These are phyloP conservation scores for Eupithecia tripunctaria DNA, from an alignment of 2,888 invertebrate genomes.

Conservation along the genomic window DNA sequence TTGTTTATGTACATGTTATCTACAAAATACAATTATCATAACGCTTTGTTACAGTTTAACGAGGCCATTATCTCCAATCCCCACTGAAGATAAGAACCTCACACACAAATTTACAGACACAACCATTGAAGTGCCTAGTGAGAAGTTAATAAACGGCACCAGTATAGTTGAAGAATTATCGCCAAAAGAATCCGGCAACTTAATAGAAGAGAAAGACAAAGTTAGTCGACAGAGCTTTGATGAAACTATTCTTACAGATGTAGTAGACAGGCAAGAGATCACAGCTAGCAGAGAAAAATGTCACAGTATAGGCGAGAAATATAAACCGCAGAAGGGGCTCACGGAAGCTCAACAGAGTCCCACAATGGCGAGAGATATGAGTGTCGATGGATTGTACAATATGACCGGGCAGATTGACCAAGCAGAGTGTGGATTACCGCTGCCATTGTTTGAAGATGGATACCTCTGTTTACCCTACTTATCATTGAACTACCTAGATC, in stretches of 20 bases:
- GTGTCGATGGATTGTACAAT: constrained; percentile 85
- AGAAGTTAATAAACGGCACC: constrained; percentile 64
- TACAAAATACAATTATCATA: constrained; percentile 6
- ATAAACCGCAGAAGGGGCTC: constrained; percentile 69
- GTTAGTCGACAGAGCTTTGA: constrained; percentile 78
- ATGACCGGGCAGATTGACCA: constrained; percentile 87
- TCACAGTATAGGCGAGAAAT: constrained; percentile 80
- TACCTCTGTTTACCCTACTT: constrained; percentile 97
- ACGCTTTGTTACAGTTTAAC: constrained; percentile 62
- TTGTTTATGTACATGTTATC: neutral
- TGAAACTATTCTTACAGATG: constrained; percentile 68
- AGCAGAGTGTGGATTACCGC: constrained; percentile 93
- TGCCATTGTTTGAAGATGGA: constrained; percentile 94
- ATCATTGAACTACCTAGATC: constrained; percentile 96
- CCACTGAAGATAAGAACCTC: constrained; percentile 54
- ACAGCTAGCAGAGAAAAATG: constrained; percentile 74
- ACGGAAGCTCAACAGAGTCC: constrained; percentile 78
- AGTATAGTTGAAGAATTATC: constrained; percentile 68
- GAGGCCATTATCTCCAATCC: constrained; percentile 72
- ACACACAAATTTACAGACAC: constrained; percentile 52
- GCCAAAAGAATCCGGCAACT: constrained; percentile 73
- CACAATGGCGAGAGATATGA: constrained; percentile 88
- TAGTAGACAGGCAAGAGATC: constrained; percentile 70
- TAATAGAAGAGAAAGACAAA: constrained; percentile 76
- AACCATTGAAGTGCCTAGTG: constrained; percentile 53